Base-by-base conservation (phyloP, 2,113 vertebrate species). In the Ellobius talpinus region DNA sequence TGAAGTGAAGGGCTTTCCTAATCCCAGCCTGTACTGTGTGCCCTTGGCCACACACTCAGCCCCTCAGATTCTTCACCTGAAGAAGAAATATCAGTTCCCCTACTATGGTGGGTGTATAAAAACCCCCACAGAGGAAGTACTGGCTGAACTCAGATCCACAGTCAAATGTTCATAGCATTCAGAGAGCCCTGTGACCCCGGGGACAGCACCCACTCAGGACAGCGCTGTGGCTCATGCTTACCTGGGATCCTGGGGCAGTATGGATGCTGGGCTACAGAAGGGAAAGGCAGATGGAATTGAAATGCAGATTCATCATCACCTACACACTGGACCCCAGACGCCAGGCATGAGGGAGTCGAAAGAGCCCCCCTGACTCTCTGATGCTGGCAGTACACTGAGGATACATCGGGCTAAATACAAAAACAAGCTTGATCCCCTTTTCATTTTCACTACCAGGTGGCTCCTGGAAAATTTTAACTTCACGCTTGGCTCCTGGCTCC, bases 401-500 rank as follows among this genome's bases (percentile, higher is more conserved):
- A 63, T 39, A 52, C 5, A 50, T 1, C 52, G 26, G 39, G 52
- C 47, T 89, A 70, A 84, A 90, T 23, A 73, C n/a, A 61, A 42
- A 84, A 66, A 3, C 4, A 58, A 21, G 31, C 58, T 89, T n/a
- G 42, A 55, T 73, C 55, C 86, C 68, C n/a, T 36, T 68, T 90
- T 84, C 61, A 47, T 13, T 33, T 47, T 61, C 45, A 11, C 39
- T 63, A 70, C 29, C 47, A 90, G 0, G 9, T 16, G 61, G 55
- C 81, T 47, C 9, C 52, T 58, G 50, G 74, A 78, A 84, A 66
- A 26, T 21, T 26, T 16, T 10, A n/a, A 55, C 42, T 42, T 29
- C 33, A 12, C 0, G 0, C 1, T n/a, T 13, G 45, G 29, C 61
- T 50, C 31, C 1, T 8, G 3, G 42, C 29, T 24, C 17, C 90